phyloP scores from a whole-genome alignment of 2,113 vertebrate species.

The Anhinga rufa region DNA sequence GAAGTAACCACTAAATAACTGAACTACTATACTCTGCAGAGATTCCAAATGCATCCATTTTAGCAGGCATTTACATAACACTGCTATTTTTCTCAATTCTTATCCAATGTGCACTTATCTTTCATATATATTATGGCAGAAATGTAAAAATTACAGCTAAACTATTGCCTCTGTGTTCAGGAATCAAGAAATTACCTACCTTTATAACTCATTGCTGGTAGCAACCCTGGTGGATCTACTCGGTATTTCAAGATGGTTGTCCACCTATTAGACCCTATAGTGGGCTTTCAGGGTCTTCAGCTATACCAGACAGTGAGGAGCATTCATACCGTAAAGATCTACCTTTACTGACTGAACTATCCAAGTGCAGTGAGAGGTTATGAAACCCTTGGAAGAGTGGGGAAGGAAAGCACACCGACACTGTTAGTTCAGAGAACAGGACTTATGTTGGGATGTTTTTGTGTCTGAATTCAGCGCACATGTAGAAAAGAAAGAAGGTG shows the following conservation, averaged over 20 bases:
- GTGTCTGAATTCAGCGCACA: background rate
- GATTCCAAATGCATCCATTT: background rate
- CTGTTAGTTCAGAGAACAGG: background rate
- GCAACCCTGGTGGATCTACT: background rate
- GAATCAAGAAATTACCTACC: background rate
- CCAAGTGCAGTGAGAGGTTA: background rate
- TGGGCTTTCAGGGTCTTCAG: background rate
- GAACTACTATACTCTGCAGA: background rate
- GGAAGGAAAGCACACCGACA: background rate
- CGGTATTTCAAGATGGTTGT: background rate
- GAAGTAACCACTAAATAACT: conserved; percentile 3
- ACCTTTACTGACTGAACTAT: background rate
- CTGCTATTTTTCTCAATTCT: conserved; percentile 1
- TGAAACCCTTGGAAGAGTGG: background rate
- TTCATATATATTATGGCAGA: background rate
- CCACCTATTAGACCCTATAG: background rate
- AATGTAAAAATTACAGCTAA: background rate
- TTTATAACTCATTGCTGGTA: background rate
- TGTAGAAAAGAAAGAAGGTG: background rate
- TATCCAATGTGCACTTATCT: background rate
- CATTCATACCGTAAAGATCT: background rate
- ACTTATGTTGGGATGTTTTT: background rate
- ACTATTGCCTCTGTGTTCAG: background rate
- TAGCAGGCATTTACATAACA: background rate
- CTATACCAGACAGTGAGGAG: background rate